Conservation (phyloP, 2,797 vertebrate genomes). For the Hylomyscus alleni region DNA sequence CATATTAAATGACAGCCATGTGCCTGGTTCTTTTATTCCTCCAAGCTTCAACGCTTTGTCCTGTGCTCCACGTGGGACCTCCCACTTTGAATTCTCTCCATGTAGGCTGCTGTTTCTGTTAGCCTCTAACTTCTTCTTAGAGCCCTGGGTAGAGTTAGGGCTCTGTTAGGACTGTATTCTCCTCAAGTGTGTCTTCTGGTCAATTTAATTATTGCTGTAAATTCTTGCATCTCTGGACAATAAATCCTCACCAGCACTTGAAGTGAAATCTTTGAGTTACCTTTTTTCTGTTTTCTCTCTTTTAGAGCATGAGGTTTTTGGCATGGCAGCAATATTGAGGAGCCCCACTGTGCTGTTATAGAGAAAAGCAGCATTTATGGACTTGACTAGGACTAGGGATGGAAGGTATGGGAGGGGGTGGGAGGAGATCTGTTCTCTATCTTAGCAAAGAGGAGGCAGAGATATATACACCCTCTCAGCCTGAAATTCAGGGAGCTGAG, state of each 20-base stretch:
- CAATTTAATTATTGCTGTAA: conserved; percentile 46
- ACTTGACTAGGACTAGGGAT: neutral
- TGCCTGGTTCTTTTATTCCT: neutral
- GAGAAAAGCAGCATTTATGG: neutral
- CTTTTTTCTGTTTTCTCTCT: neutral
- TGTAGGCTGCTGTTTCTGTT: neutral
- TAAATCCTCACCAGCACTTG: conserved; percentile 47
- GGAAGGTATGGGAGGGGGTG: neutral
- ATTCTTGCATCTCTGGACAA: conserved; percentile 66
- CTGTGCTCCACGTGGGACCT: neutral
- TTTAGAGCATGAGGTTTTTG: conserved; percentile 46
- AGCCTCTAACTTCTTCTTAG: neutral
- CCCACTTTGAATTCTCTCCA: neutral
- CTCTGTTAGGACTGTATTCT: neutral
- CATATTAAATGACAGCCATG: neutral
- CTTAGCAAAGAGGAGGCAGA: conserved; percentile 41
- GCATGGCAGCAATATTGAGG: conserved; percentile 24
- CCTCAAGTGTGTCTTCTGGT: conserved; percentile 43
- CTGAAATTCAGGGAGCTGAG: conserved; percentile 18
- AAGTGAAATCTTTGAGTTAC: conserved; percentile 67
- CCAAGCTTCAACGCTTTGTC: neutral
- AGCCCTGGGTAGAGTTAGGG: neutral
- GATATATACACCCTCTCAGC: neutral
- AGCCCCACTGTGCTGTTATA: neutral
- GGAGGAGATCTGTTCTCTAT: conserved; percentile 51